Conservation (phyloP, 2,888 invertebrate genomes). For the Lordiphosa fenestrarum region DNA sequence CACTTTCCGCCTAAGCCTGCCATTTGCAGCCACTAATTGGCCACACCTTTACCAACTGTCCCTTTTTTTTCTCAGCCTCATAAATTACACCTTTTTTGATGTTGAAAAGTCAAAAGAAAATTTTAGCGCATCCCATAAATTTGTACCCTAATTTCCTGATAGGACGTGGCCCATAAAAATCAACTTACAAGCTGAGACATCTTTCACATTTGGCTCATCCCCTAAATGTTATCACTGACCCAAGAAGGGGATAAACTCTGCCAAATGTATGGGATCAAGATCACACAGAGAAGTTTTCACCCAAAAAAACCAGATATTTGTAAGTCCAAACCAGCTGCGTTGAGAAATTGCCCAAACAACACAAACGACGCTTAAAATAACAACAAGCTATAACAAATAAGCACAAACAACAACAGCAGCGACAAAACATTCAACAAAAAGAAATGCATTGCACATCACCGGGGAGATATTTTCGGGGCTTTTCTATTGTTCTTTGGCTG, state of each 20-base stretch:
- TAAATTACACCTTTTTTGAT: conserved; percentile 65
- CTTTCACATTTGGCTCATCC: conserved; percentile 7
- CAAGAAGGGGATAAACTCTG: conserved; percentile 40
- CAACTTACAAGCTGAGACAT: conserved; percentile 72
- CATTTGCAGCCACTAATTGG: conserved; percentile 70
- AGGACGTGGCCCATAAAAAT: conserved; percentile 69
- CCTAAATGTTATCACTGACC: conserved; percentile 13
- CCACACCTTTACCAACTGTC: conserved; percentile 45
- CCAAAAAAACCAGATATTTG: conserved; percentile 21
- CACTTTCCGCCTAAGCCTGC: conserved; percentile 12
- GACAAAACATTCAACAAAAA: conserved; percentile 19
- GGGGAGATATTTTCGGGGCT: conserved; percentile 46
- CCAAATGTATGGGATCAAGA: conserved; percentile 52
- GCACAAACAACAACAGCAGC: conserved; percentile 18
- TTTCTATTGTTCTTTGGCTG: conserved; percentile 42
- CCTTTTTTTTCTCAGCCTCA: conserved; percentile 59
- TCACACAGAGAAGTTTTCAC: conserved; percentile 46
- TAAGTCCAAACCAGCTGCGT: conserved; percentile 22
- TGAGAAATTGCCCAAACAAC: conserved; percentile 48
- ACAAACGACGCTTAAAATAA: conserved; percentile 45
- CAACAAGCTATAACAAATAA: conserved; percentile 29
- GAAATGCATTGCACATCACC: conserved; percentile 45
- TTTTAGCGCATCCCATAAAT: conserved; percentile 66
- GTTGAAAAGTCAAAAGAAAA: conserved; percentile 58
- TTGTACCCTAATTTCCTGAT: conserved; percentile 68